A percentile compares a stretch with the other conserved stretches of the same genome.
phyloP scores from a whole-genome alignment of 2,113 vertebrate genomes.

The Scartelaos histophorus region DNA sequence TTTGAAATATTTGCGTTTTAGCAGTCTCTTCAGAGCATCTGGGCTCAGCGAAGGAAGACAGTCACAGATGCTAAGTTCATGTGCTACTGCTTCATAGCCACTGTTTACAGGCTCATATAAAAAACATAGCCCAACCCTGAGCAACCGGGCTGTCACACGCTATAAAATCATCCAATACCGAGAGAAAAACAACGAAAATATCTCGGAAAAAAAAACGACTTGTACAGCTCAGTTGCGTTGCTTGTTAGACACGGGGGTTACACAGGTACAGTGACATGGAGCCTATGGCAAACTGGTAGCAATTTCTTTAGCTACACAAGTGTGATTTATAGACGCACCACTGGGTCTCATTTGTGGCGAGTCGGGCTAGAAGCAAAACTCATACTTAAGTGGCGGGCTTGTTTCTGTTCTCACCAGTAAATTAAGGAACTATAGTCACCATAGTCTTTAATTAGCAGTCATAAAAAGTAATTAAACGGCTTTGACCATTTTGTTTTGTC shows the following conservation, averaged over 20 bases:
- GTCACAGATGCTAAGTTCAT: constrained; percentile 60
- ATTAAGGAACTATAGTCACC: background rate
- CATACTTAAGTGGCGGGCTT: no score
- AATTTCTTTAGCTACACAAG: background rate
- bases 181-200: background rate
- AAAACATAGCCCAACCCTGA: constrained; percentile 26
- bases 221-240: constrained; percentile 11
- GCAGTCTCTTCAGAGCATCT: constrained; percentile 57
- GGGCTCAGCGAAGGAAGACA: constrained; percentile 64
- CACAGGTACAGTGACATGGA: constrained; percentile 12
- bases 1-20: constrained; percentile 34
- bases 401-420: background rate
- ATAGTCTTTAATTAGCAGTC: background rate
- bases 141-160: constrained; percentile 44
- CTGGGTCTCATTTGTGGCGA: constrained; percentile 16
- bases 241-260: constrained; percentile 8
- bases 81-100: constrained; percentile 50
- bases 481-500: background rate
- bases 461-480: constrained; percentile 13
- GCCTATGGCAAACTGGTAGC: constrained; percentile 9
- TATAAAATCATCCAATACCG: constrained; percentile 12
- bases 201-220: background rate
- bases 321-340: constrained; percentile 28
- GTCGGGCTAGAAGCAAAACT: background rate
- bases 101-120: constrained; percentile 68